Conservation (phyloP, 1,140 invertebrate species). For the Drosophila albomicans region DNA sequence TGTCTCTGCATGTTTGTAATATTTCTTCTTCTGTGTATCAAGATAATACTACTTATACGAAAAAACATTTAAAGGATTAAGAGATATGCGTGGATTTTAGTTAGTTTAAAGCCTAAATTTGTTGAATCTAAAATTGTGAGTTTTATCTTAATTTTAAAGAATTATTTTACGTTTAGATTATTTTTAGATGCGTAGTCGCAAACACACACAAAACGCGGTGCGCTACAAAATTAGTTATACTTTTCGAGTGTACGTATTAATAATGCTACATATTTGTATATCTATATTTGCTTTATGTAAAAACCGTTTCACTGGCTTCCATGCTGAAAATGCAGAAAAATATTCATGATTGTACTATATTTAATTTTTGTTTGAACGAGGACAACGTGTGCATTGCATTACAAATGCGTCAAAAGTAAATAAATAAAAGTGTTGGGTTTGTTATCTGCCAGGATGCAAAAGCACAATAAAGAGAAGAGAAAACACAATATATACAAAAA, state of each 20-base stretch:
- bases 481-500: not conserved
- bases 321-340: constrained; percentile 71
- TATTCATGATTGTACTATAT: constrained; percentile 56
- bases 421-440: constrained; percentile 52
- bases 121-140: constrained; percentile 75
- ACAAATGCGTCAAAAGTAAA: constrained; percentile 64
- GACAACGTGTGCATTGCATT: constrained; percentile 74
- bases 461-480: constrained; percentile 17
- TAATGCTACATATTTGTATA: constrained; percentile 38
- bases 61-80: constrained; percentile 20
- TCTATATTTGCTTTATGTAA: constrained; percentile 71
- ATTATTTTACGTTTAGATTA: constrained; percentile 48
- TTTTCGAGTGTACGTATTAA: constrained; percentile 46
- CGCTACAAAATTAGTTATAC: constrained; percentile 51
- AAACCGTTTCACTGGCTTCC: constrained; percentile 70
- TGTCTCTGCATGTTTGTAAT: constrained; percentile 17
- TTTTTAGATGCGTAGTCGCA: constrained; percentile 25
- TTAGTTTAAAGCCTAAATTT: constrained; percentile 48
- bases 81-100: constrained; percentile 30
- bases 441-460: constrained; percentile 16
- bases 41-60: constrained; percentile 5
- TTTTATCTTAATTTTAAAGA: constrained; percentile 63
- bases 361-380: constrained; percentile 58
- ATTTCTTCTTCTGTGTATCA: constrained; percentile 25
- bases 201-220: not conserved